Evolutionary conservation across 1,140 invertebrate species (phyloP), one percentile per base, ranked within the genome.

Genomic region (Drusus annulatus): DNA sequence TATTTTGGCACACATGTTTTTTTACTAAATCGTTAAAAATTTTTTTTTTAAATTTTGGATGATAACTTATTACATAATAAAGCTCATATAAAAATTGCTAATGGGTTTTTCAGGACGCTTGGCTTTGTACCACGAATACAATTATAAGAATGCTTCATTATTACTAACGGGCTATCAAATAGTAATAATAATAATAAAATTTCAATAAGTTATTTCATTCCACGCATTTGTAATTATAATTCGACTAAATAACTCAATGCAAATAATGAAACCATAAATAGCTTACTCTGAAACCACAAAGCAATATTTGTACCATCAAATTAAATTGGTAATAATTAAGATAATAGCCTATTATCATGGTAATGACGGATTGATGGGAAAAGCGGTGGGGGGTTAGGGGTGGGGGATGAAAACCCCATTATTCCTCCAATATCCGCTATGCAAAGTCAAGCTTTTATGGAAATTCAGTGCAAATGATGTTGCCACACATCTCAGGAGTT

Each of bases 401-500:
- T 16, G 62, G 73, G 51, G 15, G 68, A 77, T 23, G 65, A 51
- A 63, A 77, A 78, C 65, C 73, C 31, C 80, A 81, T 78, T 81
- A 81, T 71, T 60, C 65, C 80, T 52, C 73, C 80, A 81, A 81
- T 81, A 81, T 81, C 62, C 75, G 56, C 52, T 50, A 73, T 60
- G 74, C 80, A 68, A 78, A 79, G 80, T 78, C 50, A 62, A 81
- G 80, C 80, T 79, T 81, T 81, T 81, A 81, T 81, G 80, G 69
- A 81, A 79, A 81, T 81, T 74, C 25, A 54, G 56, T 68, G 76
- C 62, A 79, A 81, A 81, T 76, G 23, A 45, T 71, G 75, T 79
- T 19, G 50, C 23, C 74, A 60, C 54, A 62, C 74, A 60, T 62
- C 74, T 76, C 56, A 36, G 25, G 28, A 60, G 54, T n/a, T 25